Evolutionary conservation across 2,888 invertebrate species (phyloP), one percentile per base, ranked within the genome.

Genomic region (Achlya flavicornis): DNA sequence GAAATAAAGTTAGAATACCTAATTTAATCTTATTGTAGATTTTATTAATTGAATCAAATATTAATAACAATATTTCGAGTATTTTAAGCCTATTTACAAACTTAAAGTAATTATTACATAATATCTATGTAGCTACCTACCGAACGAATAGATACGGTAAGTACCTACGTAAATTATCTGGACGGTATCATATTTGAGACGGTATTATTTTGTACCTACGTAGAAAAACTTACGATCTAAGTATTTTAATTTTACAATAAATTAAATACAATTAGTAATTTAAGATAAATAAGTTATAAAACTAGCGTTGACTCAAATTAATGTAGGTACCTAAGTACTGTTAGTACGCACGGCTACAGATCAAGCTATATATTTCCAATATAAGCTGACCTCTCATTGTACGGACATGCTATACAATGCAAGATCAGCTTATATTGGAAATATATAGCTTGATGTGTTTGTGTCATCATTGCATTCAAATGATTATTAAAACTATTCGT

Each of bases 281-380:
- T 64, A 67, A 72, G n/a, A 61, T 26, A 59, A 64, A 59, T 73
- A 75, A 60, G 46, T n/a, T 46, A 68, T 63, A 68, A 62, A 63
- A 64, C 67, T 76, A 76, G 66, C 63, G 62, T 66, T 76, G 77
- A 76, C 77, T 76, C 71, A 67, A 68, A 66, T 58, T 35, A 61
- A 35, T 63, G 62, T 19, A 48, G 48, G 62, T 16, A 19, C 53
- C 6, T 19, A 48, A 57, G 62, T 16, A 19, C 53, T n/a, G 63
- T 35, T 33, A 58, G 62, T 53, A 53, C 53, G n/a, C n/a, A n/a
- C n/a, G n/a, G n/a, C n/a, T n/a, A n/a, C n/a, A n/a, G n/a, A n/a
- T n/a, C n/a, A n/a, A n/a, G n/a, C n/a, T n/a, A n/a, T n/a, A n/a
- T n/a, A n/a, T n/a, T n/a, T n/a, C n/a, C n/a, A n/a, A n/a, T n/a